Percentiles rank a stretch among this genome's conserved stretches.
Conservation (phyloP, 2,797 vertebrate species). For the Lacerta viridis region DNA sequence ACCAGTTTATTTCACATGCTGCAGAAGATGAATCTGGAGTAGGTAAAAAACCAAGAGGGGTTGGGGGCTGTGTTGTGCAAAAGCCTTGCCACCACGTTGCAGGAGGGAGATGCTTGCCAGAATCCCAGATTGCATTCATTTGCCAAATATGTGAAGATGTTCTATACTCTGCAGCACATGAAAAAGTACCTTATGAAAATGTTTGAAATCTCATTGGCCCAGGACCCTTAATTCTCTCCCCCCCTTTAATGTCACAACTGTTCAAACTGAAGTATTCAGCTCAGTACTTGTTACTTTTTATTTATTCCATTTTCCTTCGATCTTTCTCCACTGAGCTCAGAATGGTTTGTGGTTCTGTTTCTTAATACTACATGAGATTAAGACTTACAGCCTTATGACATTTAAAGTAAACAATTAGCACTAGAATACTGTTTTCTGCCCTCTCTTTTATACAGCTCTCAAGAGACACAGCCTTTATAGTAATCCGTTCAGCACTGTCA, state of each 20-base stretch:
- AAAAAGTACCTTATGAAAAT: not conserved
- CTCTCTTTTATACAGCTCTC: constrained; percentile 83
- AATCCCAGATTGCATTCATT: too few species aligned
- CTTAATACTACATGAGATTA: not conserved
- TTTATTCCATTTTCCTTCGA: not conserved
- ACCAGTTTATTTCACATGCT: too few species aligned
- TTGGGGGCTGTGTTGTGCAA: too few species aligned
- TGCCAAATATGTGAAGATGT: too few species aligned
- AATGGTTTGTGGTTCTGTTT: not conserved
- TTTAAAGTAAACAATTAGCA: constrained; percentile 14
- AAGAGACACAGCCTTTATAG: constrained; percentile 94
- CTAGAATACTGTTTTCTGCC: constrained; percentile 13
- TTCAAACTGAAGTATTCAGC: not conserved
- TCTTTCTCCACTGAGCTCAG: not conserved
- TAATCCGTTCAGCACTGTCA: constrained; percentile 87
- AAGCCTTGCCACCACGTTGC: too few species aligned
- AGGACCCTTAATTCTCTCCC: too few species aligned
- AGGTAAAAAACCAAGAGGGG: too few species aligned
- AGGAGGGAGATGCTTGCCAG: too few species aligned
- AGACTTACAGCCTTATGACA: not conserved
- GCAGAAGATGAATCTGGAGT: too few species aligned
- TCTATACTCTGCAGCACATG: too few species aligned
- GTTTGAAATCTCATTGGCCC: too few species aligned
- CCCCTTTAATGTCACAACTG: not conserved
- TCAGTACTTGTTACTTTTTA: not conserved